Evolutionary conservation across 2,888 invertebrate species (phyloP).

Genomic region (Pachydiplax longipennis): DNA sequence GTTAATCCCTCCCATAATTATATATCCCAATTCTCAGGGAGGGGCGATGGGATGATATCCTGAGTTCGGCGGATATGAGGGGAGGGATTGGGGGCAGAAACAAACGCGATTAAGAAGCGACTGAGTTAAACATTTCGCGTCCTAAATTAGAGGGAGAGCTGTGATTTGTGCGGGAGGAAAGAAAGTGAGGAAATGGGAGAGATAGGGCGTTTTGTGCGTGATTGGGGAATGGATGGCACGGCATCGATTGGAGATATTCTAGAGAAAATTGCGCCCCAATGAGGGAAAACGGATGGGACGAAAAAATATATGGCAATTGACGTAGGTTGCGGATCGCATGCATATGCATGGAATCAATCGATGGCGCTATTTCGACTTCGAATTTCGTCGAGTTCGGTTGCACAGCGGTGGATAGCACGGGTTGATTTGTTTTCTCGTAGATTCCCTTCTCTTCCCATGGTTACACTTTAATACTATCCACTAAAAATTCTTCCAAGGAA

Average conservation of each 20-base stretch:
- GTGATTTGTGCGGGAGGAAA: not conserved
- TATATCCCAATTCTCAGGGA: slow-evolving; percentile 24
- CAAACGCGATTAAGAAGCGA: not conserved
- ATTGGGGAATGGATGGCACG: slow-evolving; percentile 17
- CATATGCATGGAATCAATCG: not conserved
- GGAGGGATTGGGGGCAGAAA: not conserved
- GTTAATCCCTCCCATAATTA: slow-evolving; percentile 27
- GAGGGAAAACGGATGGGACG: not conserved
- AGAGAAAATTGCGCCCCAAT: not conserved
- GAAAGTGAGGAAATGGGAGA: not conserved
- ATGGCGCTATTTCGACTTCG: too few relatives aligned
- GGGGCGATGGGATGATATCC: not conserved
- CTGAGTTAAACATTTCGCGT: not conserved
- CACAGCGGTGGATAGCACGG: too few relatives aligned
- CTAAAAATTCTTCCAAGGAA: too few relatives aligned
- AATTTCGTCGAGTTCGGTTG: too few relatives aligned
- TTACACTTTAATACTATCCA: too few relatives aligned
- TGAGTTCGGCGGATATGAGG: too few relatives aligned
- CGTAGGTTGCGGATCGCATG: not conserved
- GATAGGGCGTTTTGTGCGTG: slow-evolving; percentile 5
- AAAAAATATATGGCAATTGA: not conserved
- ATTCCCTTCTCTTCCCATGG: too few relatives aligned
- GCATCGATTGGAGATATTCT: slow-evolving; percentile 27
- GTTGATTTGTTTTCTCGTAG: too few relatives aligned
- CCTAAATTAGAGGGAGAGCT: not conserved